Evolutionary conservation across 2,888 invertebrate species (phyloP), one percentile per base, ranked within the genome.

Genomic region (Plagodis pulveraria): DNA sequence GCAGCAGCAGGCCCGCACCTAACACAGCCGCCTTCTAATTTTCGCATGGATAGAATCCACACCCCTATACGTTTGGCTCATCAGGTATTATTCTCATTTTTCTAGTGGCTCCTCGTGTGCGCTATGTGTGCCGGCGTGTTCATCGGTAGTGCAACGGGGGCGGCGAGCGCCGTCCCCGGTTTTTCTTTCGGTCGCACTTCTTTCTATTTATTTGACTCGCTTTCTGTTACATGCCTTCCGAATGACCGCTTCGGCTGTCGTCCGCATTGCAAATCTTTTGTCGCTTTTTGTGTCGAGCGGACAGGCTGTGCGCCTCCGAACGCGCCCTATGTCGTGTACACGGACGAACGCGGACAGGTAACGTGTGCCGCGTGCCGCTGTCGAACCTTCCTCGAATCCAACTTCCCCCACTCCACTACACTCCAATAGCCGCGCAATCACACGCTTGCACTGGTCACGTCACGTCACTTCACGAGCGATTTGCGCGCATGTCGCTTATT

Each of bases 301-400:
- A 75, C 83, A 87, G 91, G 91, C 91, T 94, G 96, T 94, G 95
- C 96, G 94, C 96, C 97, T 89, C 94, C 95, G 93, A 98, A 98
- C 94, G 97, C 97, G 95, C 96, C 96, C 93, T 97, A 96, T 95
- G 97, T 98, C 94, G 96, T 96, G 95, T 98, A 98, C 96, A 97
- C 97, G 94, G 98, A 98, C 95, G 96, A 96, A 93, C 96, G 96
- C 95, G 97, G 97, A 96, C 97, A 98, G 98, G 98, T 98, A 97
- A 94, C 93, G 93, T 71, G 90, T 91, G 42, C 11, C 42, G 42
- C 42, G 42, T 42, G 90, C 83, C 84, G 61, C 63, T 56, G 62
- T 61, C 22, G 22, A 22, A 22, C 58, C 62, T 62, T 46, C 67
- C 53, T 51, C 58, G 56, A 61, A 60, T 61, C 58, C 56, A 58